These are phyloP conservation scores for Rhynchotus rufescens DNA, from an alignment of 2,797 vertebrate genomes.

Conservation along the genomic window DNA sequence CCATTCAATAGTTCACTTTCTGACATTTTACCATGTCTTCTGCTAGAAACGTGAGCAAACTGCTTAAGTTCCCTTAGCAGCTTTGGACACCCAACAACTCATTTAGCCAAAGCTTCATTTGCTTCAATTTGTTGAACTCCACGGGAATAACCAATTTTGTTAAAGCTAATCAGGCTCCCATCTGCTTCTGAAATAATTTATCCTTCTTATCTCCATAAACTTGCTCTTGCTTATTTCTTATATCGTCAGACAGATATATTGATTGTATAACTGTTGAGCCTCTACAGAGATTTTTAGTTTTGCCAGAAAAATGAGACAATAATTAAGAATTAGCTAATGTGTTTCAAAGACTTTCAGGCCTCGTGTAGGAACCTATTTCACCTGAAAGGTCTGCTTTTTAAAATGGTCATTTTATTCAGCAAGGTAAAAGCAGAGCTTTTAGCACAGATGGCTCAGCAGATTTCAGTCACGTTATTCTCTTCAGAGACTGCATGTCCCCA, in stretches of 20 bases:
- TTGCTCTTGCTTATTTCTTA: background rate
- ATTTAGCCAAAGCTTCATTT: constrained; percentile 7
- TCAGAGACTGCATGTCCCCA: background rate
- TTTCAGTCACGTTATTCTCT: background rate
- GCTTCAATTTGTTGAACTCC: constrained; percentile 1
- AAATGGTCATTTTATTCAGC: background rate
- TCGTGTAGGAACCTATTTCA: background rate
- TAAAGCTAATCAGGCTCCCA: constrained; percentile 34
- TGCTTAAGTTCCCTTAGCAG: background rate
- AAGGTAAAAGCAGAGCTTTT: background rate
- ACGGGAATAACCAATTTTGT: background rate
- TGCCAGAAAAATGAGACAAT: background rate
- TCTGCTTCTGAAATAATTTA: constrained; percentile 44
- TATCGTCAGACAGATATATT: background rate
- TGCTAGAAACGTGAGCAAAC: background rate
- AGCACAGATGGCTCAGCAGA: background rate
- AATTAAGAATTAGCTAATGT: background rate
- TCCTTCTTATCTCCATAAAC: background rate
- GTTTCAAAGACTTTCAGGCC: background rate
- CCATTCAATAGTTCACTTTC: background rate
- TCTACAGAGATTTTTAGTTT: background rate
- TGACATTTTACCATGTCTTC: background rate
- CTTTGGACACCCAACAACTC: background rate
- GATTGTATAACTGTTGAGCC: background rate
- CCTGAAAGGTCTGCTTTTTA: background rate